phyloP scores from a whole-genome alignment of 2,797 vertebrate genomes.

The Xerus rutilus region DNA sequence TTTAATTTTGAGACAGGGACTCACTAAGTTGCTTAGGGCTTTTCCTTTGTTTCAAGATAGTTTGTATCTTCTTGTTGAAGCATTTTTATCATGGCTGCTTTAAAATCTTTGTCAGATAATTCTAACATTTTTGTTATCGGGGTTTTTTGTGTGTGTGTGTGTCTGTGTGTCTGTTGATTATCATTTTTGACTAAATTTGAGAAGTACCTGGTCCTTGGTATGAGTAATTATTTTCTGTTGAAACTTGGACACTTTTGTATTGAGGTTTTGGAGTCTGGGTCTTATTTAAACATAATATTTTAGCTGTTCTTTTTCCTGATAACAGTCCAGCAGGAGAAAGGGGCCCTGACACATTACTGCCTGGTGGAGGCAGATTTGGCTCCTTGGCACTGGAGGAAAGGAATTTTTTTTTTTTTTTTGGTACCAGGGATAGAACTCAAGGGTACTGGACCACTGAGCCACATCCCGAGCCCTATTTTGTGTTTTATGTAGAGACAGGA shows the following conservation, averaged over 20 bases:
- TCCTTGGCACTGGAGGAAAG: background rate
- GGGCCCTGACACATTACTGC: background rate
- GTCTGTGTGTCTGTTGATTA: background rate
- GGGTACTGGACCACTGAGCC: too few species aligned
- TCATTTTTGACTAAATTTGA: background rate
- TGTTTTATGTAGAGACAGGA: too few species aligned
- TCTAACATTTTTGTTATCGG: too few species aligned
- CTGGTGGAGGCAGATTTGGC: background rate
- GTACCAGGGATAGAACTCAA: too few species aligned
- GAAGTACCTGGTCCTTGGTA: background rate
- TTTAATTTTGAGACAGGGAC: too few species aligned
- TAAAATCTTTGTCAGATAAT: background rate
- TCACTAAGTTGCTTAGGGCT: too few species aligned
- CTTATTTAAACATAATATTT: background rate
- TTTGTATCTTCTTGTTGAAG: too few species aligned
- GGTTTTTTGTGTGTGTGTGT: too few species aligned
- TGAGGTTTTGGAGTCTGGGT: background rate
- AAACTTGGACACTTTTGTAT: background rate
- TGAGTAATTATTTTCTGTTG: background rate
- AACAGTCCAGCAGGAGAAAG: background rate
- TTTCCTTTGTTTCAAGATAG: too few species aligned
- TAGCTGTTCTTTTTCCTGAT: background rate
- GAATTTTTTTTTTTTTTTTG: too few species aligned
- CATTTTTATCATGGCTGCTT: too few species aligned
- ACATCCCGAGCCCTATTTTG: too few species aligned